Conservation (phyloP, 2,113 vertebrate species). For the Psophia crepitans region DNA sequence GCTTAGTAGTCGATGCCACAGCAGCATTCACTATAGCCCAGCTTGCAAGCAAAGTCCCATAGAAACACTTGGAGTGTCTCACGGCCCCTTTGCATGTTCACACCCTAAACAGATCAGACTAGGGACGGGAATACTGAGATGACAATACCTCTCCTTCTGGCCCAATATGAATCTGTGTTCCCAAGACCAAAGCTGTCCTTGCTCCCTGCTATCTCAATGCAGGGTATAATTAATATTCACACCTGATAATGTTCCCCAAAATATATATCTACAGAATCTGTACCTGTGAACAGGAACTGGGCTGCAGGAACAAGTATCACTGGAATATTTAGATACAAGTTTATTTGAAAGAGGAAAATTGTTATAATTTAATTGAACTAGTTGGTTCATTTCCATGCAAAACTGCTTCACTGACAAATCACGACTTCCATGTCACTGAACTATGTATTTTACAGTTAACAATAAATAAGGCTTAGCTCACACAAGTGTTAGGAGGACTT, state of each 20-base stretch:
- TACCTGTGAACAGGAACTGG: neutral
- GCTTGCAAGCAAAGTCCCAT: neutral
- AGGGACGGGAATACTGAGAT: neutral
- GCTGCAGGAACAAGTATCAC: neutral
- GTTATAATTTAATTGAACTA: neutral
- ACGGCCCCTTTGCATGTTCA: neutral
- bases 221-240: neutral
- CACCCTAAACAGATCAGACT: neutral
- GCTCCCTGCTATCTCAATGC: neutral
- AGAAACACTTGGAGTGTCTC: neutral
- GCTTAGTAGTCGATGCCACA: neutral
- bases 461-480: neutral
- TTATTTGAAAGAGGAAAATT: neutral
- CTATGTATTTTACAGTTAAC: neutral
- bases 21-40: neutral
- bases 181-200: neutral
- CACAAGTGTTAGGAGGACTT: conserved; percentile 9
- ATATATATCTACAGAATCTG: neutral
- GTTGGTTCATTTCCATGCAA: neutral
- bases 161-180: neutral
- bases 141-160: neutral
- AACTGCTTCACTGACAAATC: neutral
- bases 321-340: neutral
- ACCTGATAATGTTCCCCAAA: neutral
- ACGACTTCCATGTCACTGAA: neutral